Base-by-base conservation (phyloP, 2,113 vertebrate genomes). In the Plectropomus leopardus region DNA sequence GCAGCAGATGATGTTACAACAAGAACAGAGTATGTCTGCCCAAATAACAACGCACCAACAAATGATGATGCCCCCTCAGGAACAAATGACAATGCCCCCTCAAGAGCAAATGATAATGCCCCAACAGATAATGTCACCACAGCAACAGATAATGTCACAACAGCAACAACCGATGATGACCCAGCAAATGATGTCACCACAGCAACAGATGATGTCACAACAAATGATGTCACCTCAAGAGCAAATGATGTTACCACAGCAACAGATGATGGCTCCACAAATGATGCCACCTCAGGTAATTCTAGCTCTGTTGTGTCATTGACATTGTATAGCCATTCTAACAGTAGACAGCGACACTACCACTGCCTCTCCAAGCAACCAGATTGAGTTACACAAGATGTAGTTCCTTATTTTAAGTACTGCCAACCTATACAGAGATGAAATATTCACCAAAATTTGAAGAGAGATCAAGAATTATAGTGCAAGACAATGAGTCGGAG, bases 201-300 rank as follows among this genome's bases (percentile, higher is more conserved):
- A 77, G 47, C 79, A 79, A 8, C 82, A 89, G 24, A 76, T 89
- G 82, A 80, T 87, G 60, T 14, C 63, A 17, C 74, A 79, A 60
- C 78, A 80, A 2, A 67, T 87, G 64, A 73, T 85, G 67, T 30
- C 15, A 9, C 77, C 65, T 40, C 80, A 86, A 26, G 68, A 89
- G n/a, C 74, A 83, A 19, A 82, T 90, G 78, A 80, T 89, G 51
- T 8, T 65, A 34, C 61, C 61, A 16, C 82, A 84, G 30, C 60
- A 80, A 47, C 82, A 78, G 24, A 82, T 80, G n/a, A 40, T 74
- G 50, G 36, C 83, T 14, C 74, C 40, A 16, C 78, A 78, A 59
- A 11, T 82, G 69, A 78, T 84, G 40, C 60, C 78, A 16, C 76
- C 85, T 65, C 91, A 92, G 88, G 89, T 91, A 86, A 86, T 78